A percentile compares a stretch with the other conserved stretches of the same genome.
Evolutionary conservation across 2,888 invertebrate species (phyloP).

Genomic region (Luperina nickerlii): DNA sequence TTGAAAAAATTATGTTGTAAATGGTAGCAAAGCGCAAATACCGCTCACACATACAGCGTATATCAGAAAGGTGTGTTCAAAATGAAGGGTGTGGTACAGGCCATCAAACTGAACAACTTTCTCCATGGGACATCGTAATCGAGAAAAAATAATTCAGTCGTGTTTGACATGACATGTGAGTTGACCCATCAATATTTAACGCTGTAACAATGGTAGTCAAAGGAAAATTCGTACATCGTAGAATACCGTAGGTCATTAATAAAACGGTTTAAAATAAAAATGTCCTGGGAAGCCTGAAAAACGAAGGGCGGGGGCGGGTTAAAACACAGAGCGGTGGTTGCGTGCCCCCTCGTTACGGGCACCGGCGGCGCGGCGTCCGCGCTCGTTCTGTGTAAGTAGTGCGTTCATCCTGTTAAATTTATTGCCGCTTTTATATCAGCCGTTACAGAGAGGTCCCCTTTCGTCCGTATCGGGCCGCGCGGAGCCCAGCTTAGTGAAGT

Average conservation of each 20-base stretch:
- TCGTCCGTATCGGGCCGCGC: constrained; percentile 88
- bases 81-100: not conserved
- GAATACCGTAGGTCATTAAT: constrained; percentile 65
- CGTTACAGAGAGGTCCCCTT: constrained; percentile 89
- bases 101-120: not conserved
- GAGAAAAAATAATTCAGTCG: not conserved
- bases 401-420: constrained; percentile 90
- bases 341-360: constrained; percentile 86
- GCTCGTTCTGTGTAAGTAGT: constrained; percentile 89
- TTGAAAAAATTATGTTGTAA: constrained; percentile 1
- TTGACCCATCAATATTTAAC: constrained; percentile 18
- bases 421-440: constrained; percentile 90
- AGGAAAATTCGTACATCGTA: constrained; percentile 44
- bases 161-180: not conserved
- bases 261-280: constrained; percentile 74
- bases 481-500: constrained; percentile 89
- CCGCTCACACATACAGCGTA: not conserved
- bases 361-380: constrained; percentile 79
- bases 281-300: constrained; percentile 72
- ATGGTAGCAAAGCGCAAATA: not conserved
- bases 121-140: not conserved
- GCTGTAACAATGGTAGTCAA: constrained; percentile 28
- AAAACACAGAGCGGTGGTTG: constrained; percentile 81
- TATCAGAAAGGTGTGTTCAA: not conserved
- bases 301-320: constrained; percentile 74